Evolutionary conservation across 2,888 invertebrate genomes (phyloP).

Genomic region (Scaptomyza tumidula): DNA sequence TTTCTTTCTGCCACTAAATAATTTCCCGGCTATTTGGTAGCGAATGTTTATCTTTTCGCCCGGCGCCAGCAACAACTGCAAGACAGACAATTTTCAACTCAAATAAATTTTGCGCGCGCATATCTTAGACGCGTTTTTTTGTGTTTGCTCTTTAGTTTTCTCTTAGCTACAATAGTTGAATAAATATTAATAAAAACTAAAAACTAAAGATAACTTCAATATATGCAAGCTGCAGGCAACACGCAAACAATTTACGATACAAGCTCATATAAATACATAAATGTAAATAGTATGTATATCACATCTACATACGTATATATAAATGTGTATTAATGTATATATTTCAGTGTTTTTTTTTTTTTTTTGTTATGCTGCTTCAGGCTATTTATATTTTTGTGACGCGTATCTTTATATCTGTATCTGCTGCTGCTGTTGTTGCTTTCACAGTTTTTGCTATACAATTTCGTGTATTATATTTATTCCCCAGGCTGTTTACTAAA

Average conservation of each 20-base stretch:
- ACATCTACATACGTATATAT: slow-evolving; percentile 18
- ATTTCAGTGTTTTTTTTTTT: slow-evolving; percentile 11
- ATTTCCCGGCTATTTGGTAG: slow-evolving; percentile 27
- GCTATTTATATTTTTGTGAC: slow-evolving; percentile 19
- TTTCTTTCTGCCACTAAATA: slow-evolving; percentile 14
- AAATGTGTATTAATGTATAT: slow-evolving; percentile 29
- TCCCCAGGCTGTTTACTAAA: slow-evolving; percentile 62
- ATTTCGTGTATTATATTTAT: slow-evolving; percentile 35
- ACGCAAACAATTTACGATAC: slow-evolving; percentile 65
- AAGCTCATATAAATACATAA: slow-evolving; percentile 59
- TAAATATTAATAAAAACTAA: slow-evolving; percentile 31
- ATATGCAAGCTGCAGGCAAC: slow-evolving; percentile 63
- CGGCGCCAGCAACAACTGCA: slow-evolving; percentile 56
- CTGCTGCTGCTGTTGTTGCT: slow-evolving; percentile 28
- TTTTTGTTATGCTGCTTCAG: slow-evolving; percentile 6
- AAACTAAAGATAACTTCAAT: slow-evolving; percentile 29
- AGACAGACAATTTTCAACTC: slow-evolving; percentile 68
- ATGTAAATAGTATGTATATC: slow-evolving; percentile 20
- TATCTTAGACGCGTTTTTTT: slow-evolving; percentile 36
- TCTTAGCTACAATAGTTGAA: slow-evolving; percentile 32
- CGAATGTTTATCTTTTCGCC: slow-evolving; percentile 51
- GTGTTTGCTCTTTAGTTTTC: slow-evolving; percentile 10
- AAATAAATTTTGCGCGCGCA: slow-evolving; percentile 60
- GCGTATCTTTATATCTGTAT: slow-evolving; percentile 22
- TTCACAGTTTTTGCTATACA: slow-evolving; percentile 12